Base-by-base conservation (phyloP, 1,140 invertebrate genomes). In the Copidosoma floridanum region DNA sequence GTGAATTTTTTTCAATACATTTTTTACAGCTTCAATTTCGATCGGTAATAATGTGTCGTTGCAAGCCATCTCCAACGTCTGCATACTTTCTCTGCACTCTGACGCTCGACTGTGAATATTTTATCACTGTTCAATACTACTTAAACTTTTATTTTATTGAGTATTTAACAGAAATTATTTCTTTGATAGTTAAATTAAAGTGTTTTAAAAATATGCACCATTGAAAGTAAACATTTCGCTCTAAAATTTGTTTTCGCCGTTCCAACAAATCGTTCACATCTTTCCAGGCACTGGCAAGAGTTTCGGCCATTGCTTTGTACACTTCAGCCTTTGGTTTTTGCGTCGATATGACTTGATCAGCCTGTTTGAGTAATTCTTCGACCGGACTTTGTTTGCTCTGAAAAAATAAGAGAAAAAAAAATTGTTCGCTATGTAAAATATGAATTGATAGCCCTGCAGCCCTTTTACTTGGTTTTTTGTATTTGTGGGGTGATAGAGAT, bases 351-450 rank as follows among this genome's bases (percentile, higher is more conserved):
- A 93, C 80, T 68, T 89, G 86, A 77, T 96, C 93, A 1, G 93
- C 93, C 77, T 92, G 88, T 37, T 88, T 83, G 44, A 95, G 84
- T 52, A 96, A 84, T 78, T 95, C 92, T 69, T 93, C 90, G 61
- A 96, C 92, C 46, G 94, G 93, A 72, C 89, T 91, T 75, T 95
- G 92, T 80, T 96, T 93, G 67, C 85, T 89, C 91, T 95, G 73
- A 35, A 83, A 81, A 40, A 21, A n/a, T n/a, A n/a, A n/a, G n/a
- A n/a, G n/a, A n/a, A n/a, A n/a, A n/a, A n/a, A n/a, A n/a, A n/a
- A n/a, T n/a, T n/a, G n/a, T n/a, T n/a, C n/a, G n/a, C n/a, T n/a
- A n/a, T n/a, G n/a, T n/a, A n/a, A n/a, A n/a, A n/a, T n/a, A n/a
- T n/a, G n/a, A n/a, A n/a, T n/a, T n/a, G n/a, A n/a, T n/a, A n/a